A percentile compares a stretch with the other conserved stretches of the same genome.
Conservation (phyloP, 2,113 vertebrate species). For the Mellivora capensis region DNA sequence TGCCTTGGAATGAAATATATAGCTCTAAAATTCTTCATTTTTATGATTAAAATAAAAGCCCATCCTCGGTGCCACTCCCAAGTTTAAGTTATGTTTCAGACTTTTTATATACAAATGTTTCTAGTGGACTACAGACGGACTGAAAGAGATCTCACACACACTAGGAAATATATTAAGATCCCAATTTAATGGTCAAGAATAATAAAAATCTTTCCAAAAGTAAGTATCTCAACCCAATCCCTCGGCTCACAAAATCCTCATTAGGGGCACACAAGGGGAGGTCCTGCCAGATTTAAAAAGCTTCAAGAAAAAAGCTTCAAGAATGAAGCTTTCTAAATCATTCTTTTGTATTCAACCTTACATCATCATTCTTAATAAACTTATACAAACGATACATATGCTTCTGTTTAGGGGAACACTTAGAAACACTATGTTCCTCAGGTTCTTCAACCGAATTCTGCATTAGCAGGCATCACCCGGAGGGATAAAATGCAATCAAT, state of each 20-base stretch:
- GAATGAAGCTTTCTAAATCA: too few species aligned
- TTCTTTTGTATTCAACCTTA: neutral
- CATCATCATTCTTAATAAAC: neutral
- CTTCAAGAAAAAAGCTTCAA: neutral
- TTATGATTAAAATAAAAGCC: neutral
- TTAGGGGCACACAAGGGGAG: neutral
- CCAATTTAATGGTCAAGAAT: neutral
- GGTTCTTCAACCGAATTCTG: neutral
- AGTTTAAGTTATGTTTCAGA: neutral
- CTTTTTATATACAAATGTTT: neutral
- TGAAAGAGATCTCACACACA: neutral
- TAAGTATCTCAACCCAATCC: neutral
- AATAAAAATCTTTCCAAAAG: neutral
- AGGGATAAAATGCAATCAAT: neutral
- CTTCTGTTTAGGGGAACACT: neutral
- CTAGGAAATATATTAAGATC: neutral
- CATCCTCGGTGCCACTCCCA: neutral
- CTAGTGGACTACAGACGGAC: neutral
- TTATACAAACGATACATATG: neutral
- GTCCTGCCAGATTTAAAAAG: neutral
- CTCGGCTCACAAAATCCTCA: neutral
- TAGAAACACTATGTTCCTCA: neutral
- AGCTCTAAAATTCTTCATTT: slow-evolving; percentile 1
- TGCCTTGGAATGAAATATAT: neutral
- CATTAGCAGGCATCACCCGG: neutral